A percentile compares a stretch with the other conserved stretches of the same genome.
These are phyloP conservation scores for Mionectes macconnelli DNA, from an alignment of 2,113 vertebrate species.

Conservation along the genomic window DNA sequence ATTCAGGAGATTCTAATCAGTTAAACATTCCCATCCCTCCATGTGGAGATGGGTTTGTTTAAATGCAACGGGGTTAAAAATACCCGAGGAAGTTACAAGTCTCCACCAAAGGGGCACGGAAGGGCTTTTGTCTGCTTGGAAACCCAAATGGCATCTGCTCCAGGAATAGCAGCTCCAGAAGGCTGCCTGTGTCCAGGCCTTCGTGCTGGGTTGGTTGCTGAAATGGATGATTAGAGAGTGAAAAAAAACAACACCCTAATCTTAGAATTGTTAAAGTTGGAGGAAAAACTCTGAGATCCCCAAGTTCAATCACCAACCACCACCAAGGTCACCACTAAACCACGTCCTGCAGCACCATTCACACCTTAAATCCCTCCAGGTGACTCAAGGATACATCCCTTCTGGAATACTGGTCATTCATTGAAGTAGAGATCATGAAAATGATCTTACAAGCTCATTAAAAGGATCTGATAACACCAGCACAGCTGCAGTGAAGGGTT, in stretches of 20 bases:
- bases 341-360: background rate
- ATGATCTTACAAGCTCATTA: too few relatives aligned
- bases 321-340: background rate
- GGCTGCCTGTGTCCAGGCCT: background rate
- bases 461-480: background rate
- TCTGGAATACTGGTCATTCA: background rate
- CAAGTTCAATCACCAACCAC: background rate
- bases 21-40: background rate
- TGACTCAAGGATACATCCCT: background rate
- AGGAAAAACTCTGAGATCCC: background rate
- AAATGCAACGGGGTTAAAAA: background rate
- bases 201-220: background rate
- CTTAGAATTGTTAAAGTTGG: background rate
- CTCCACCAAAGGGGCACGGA: background rate
- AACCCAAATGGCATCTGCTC: background rate
- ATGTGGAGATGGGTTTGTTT: background rate
- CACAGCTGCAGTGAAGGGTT: background rate
- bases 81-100: background rate
- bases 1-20: constrained; percentile 44
- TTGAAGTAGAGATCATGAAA: background rate
- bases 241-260: background rate
- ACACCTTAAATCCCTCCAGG: background rate
- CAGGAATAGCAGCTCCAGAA: background rate
- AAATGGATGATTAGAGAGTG: background rate
- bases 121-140: background rate